Evolutionary conservation across 1,140 invertebrate species (phyloP), one percentile per base, ranked within the genome.

Genomic region (Leptinotarsa undecemlineata): DNA sequence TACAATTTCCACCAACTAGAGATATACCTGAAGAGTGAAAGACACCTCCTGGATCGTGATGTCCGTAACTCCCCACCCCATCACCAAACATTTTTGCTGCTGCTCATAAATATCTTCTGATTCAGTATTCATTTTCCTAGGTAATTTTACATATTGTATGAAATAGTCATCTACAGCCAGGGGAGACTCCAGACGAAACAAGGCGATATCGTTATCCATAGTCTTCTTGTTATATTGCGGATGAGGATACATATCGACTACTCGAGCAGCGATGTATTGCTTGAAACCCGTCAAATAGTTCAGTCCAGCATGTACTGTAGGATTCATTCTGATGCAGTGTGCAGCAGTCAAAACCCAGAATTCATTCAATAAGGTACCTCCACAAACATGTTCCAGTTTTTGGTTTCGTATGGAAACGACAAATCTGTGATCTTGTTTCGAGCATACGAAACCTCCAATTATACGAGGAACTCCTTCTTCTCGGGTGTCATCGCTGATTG

Each of bases 331-430:
- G 20, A 17, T 74, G 74, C 88, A 89, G 73, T 89, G 88, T 47
- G 87, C 88, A 48, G 88, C 88, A 0, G 88, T 89, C 2, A 88
- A 66, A n/a, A 88, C 80, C 78, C 84, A 86, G 33, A 77, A 77
- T 1, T 80, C 62, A 19, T 86, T 86, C 21, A 91, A 87, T 19
- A 92, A 86, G 2, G 90, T 85, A 4, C 89, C 90, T 3, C 90
- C 90, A 77, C 91, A 91, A 48, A 87, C 83, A 76, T 90, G 89
- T 3, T 21, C 13, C 26, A 23, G 20, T 23, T 64, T 21, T 26
- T 64, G 20, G 8, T 64, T 64, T 14, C 63, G 15, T 6, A 64
- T 21, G 11, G 26, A 23, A 15, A 33, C 63, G 3, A 64, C 63
- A 20, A 33, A 21, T 33, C 20, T n/a, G 20, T 64, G 20, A 33